Conservation (phyloP, 2,797 vertebrate genomes). For the Crenuchus spilurus region DNA sequence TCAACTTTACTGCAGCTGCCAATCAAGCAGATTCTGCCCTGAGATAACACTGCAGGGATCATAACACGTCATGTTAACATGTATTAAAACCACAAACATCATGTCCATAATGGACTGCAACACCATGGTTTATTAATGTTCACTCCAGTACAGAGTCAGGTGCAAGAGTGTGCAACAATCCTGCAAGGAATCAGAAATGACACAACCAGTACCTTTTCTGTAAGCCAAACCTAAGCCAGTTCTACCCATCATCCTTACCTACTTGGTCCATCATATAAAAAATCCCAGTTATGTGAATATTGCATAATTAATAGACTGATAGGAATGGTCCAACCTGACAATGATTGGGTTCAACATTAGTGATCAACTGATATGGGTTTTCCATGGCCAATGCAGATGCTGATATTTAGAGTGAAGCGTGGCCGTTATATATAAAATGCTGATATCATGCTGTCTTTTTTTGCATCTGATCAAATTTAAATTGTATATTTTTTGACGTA, state of each 20-base stretch:
- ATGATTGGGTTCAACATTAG: too few relatives aligned
- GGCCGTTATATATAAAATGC: too few relatives aligned
- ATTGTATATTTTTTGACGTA: too few relatives aligned
- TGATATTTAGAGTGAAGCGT: too few relatives aligned
- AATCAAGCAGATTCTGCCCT: conserved; percentile 4
- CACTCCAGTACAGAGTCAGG: conserved; percentile 8
- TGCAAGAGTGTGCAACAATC: not conserved
- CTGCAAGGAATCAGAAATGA: conserved; percentile 12
- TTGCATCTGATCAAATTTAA: too few relatives aligned
- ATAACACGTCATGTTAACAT: conserved; percentile 31
- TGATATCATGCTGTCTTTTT: too few relatives aligned
- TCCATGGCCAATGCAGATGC: too few relatives aligned
- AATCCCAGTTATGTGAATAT: too few relatives aligned
- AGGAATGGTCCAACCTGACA: too few relatives aligned
- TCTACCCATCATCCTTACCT: conserved; percentile 6
- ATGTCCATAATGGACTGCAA: conserved; percentile 3
- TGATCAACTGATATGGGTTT: too few relatives aligned
- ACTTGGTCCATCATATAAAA: not conserved
- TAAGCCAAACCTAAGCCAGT: not conserved
- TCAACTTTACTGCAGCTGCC: conserved; percentile 27
- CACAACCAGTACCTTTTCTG: too few relatives aligned
- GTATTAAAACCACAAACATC: conserved; percentile 13
- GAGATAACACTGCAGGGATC: conserved; percentile 17
- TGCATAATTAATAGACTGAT: too few relatives aligned
- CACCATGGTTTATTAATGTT: conserved; percentile 15